A percentile compares a stretch with the other conserved stretches of the same genome.
These are phyloP conservation scores for Serrognathus titanus DNA, from an alignment of 2,888 invertebrate species.

Conservation along the genomic window DNA sequence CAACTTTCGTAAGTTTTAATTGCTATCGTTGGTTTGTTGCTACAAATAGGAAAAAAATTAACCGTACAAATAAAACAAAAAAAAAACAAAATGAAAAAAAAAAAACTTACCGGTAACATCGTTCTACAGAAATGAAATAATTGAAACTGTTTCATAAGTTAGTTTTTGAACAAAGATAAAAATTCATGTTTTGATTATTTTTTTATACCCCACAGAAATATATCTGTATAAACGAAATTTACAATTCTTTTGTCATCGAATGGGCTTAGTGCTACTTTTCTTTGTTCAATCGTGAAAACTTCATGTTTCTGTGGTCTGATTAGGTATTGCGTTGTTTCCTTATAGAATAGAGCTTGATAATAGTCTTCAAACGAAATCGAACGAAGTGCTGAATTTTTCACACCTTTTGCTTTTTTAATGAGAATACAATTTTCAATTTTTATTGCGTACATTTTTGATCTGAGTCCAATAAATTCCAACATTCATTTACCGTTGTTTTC, in stretches of 20 bases:
- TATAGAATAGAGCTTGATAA: neutral
- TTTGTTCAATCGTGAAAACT: constrained; percentile 10
- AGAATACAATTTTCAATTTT: neutral
- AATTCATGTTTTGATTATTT: too few relatives aligned
- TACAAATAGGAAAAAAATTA: too few relatives aligned
- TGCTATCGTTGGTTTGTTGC: too few relatives aligned
- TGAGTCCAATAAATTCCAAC: constrained; percentile 31
- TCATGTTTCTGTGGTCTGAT: constrained; percentile 7
- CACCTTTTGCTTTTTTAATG: constrained; percentile 28
- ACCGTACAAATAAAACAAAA: too few relatives aligned
- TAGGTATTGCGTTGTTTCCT: neutral
- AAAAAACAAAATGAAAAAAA: too few relatives aligned
- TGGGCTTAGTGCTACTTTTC: constrained; percentile 15
- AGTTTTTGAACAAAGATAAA: too few relatives aligned
- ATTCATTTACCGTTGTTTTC: constrained; percentile 34
- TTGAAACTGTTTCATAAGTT: too few relatives aligned
- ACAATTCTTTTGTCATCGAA: constrained; percentile 20
- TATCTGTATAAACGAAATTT: neutral
- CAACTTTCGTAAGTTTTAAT: constrained; percentile 70
- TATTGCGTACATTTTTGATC: constrained; percentile 30
- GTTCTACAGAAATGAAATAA: too few relatives aligned
- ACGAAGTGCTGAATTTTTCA: constrained; percentile 18
- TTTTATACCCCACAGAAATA: constrained; percentile 3
- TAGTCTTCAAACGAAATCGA: constrained; percentile 4
- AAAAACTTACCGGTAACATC: too few relatives aligned